Evolutionary conservation across 2,888 invertebrate genomes (phyloP), one percentile per base, ranked within the genome.

Genomic region (Drosophila putrida): DNA sequence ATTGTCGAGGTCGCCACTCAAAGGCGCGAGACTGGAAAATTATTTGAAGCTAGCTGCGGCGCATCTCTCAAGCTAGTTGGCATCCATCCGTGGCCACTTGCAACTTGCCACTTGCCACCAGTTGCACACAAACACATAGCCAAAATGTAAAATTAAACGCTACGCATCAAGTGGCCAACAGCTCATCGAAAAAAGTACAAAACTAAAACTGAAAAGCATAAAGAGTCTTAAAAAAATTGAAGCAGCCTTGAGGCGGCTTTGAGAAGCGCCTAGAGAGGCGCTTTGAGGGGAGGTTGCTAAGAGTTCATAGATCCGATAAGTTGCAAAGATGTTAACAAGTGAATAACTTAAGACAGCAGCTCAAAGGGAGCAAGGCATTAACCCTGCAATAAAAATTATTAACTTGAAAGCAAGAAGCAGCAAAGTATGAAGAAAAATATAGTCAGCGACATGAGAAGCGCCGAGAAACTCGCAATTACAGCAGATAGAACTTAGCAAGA

Each of bases 1-100:
- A 25, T 4, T 10, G 43, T 15, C 25, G 39, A 38, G 9, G 62
- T 39, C 11, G 41, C 49, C 47, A 27, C 46, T 54, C 47, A 38
- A 41, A 39, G 69, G 80, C 80, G 69, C 41, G 41, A 65, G 61
- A 62, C 70, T 77, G 82, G 64, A 88, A 88, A 85, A 79, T 82
- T 35, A 79, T 79, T 82, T 74, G 33, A 57, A 73, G 73, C 43
- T 49, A 67, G 39, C 61, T 59, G 57, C 50, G 25, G 8, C 20
- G 8, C 43, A 41, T 62, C 63, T 33, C 33, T 50, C 41, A 44
- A 44, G 31, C 36, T 8, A 43, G 33, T 10, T 55, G 43, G 43
- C 47, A 39, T 31, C 25, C 59, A 59, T 41, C 41, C 36, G 49
- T 55, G 54, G 43, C 54, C 43, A 43, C 54, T 54, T 43, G 31